A percentile compares a stretch with the other conserved stretches of the same genome.
Evolutionary conservation across 2,888 invertebrate genomes (phyloP).

Genomic region (Macropis europaea): DNA sequence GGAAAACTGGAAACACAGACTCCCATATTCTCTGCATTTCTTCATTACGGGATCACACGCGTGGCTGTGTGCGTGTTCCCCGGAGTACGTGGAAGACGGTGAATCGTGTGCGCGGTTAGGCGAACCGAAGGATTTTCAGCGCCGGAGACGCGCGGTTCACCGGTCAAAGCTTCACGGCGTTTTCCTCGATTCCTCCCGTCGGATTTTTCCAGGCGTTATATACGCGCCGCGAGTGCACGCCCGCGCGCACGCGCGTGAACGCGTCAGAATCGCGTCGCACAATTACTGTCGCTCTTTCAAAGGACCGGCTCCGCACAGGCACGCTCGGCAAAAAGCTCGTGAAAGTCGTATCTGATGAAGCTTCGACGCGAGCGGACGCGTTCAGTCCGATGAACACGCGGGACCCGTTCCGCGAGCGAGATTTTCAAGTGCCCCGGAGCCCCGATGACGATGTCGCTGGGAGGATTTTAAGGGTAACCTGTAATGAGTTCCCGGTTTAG

Average conservation of each 20-base stretch:
- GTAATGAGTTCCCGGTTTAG: too few relatives aligned
- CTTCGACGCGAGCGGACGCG: not conserved
- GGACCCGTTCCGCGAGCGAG: too few relatives aligned
- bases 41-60: constrained; percentile 70
- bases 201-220: constrained; percentile 32
- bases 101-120: constrained; percentile 27
- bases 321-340: not conserved
- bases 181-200: constrained; percentile 20
- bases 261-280: constrained; percentile 2
- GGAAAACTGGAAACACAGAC: constrained; percentile 66
- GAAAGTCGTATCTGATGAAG: not conserved
- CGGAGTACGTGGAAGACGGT: not conserved
- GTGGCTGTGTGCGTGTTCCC: constrained; percentile 47
- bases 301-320: too few relatives aligned
- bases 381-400: not conserved
- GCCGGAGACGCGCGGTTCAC: constrained; percentile 37
- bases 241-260: constrained; percentile 10
- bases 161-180: constrained; percentile 50
- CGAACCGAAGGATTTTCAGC: constrained; percentile 42
- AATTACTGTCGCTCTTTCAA: not conserved
- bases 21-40: constrained; percentile 68
- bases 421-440: too few relatives aligned
- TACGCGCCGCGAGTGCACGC: not conserved
- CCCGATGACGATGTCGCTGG: too few relatives aligned
- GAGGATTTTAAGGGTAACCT: too few relatives aligned